Evolutionary conservation across 2,888 invertebrate species (phyloP).

Genomic region (Hedya salicella): DNA sequence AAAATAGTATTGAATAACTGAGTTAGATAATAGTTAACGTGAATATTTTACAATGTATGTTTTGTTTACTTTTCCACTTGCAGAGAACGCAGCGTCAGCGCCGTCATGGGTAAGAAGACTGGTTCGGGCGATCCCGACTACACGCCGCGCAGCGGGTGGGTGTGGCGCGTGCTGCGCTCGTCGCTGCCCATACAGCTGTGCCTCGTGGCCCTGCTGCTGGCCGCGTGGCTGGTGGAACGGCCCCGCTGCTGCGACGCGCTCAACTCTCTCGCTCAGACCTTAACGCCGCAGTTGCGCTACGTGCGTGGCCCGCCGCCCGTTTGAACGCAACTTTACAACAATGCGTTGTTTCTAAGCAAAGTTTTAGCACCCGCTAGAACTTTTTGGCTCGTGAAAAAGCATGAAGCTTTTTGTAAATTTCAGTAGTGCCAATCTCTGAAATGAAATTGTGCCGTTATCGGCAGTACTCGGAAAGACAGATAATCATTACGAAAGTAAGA

Average conservation of each 20-base stretch:
- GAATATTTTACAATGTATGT: conserved; percentile 33
- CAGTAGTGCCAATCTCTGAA: conserved; percentile 21
- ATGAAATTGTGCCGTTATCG: conserved; percentile 21
- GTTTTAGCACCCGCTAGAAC: conserved; percentile 10
- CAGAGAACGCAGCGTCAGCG: conserved; percentile 61
- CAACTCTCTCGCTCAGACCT: conserved; percentile 90
- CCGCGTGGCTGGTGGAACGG: conserved; percentile 90
- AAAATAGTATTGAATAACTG: neutral
- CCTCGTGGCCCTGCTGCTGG: conserved; percentile 89
- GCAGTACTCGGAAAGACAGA: conserved; percentile 31
- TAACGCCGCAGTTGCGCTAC: conserved; percentile 92
- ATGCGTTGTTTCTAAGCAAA: conserved; percentile 48
- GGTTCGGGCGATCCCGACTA: conserved; percentile 85
- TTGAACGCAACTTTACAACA: conserved; percentile 67
- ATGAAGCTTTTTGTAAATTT: conserved; percentile 18
- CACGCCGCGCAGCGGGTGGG: conserved; percentile 85
- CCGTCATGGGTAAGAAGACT: conserved; percentile 77
- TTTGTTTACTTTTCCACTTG: conserved; percentile 51
- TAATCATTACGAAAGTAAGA: conserved; percentile 4
- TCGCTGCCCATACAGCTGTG: conserved; percentile 92
- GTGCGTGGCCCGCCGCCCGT: conserved; percentile 93
- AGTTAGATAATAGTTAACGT: neutral
- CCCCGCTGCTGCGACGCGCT: conserved; percentile 92
- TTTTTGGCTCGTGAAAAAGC: conserved; percentile 26
- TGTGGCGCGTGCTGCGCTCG: conserved; percentile 90